Evolutionary conservation across 2,888 invertebrate species (phyloP), one percentile per base, ranked within the genome.

Genomic region (Vesta saturnalis): DNA sequence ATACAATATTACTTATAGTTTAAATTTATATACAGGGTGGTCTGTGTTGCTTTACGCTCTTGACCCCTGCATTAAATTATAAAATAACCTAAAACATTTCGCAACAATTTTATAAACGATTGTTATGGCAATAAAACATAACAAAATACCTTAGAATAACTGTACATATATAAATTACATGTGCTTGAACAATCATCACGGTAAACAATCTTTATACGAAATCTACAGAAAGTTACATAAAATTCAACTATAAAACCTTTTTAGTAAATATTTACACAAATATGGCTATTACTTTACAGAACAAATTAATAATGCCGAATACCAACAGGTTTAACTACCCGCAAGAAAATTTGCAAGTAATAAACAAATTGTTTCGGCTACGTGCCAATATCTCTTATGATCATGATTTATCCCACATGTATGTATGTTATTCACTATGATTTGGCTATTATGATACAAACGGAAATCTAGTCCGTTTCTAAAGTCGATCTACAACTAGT

Each of bases 401-500:
- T 30, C 52, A 64, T 64, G 58, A 58, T 58, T 52, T 39, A 46
- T 52, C 52, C 39, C 35, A 14, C 39, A 30, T 16, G 52, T 47
- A 59, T 46, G 18, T 60, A 58, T 52, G 30, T 35, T 64, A 35
- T 49, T 52, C 35, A 49, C 57, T 22, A 64, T 59, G 47, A 64
- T 64, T 59, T 54, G 56, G 47, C 59, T 64, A 60, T 58, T 64
- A 59, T 68, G 59, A 49, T 68, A 68, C 68, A 68, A 72, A 66
- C 67, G 70, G 67, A 72, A 71, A 75, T 75, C 73, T 72, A 10
- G 70, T 35, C 73, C 59, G 72, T 72, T 69, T 70, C 70, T 62
- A 64, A 71, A 68, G 65, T 69, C 69, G 72, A 69, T 72, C 69
- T 72, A 72, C 64, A 58, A 64, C 73, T 75, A 79, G 78, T 77